Evolutionary conservation across 2,888 invertebrate genomes (phyloP).

Genomic region (Microctonus hyperodae): DNA sequence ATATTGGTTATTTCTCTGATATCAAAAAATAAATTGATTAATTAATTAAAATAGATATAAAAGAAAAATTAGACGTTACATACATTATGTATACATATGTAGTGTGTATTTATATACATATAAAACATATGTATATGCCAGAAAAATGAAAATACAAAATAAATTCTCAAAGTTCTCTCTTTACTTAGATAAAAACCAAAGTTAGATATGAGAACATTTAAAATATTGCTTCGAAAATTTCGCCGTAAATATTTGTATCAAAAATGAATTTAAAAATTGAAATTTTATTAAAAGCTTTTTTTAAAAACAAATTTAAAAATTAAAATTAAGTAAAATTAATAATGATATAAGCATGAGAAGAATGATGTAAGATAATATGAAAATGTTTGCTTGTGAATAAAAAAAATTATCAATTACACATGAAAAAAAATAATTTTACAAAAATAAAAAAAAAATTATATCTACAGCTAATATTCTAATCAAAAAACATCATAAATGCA

Average conservation of each 20-base stretch:
- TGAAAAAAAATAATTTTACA: neutral
- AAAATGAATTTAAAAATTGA: no score
- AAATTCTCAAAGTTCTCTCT: neutral
- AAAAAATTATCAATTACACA: neutral
- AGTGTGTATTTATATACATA: constrained; percentile 1
- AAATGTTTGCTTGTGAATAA: neutral
- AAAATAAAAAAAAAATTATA: neutral
- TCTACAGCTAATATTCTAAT: no score
- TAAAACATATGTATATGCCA: neutral
- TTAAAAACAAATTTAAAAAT: neutral
- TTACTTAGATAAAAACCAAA: neutral
- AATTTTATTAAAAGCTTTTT: constrained; percentile 7
- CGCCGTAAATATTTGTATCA: neutral
- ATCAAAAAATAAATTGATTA: neutral
- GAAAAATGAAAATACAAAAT: neutral
- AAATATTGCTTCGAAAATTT: constrained; percentile 6
- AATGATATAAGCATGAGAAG: neutral
- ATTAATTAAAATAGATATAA: neutral
- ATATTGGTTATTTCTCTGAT: constrained; percentile 8
- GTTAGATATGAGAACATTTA: neutral
- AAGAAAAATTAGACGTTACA: neutral
- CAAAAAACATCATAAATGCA: no score
- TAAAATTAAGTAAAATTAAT: neutral
- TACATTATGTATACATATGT: constrained; percentile 2
- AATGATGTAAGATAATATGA: neutral